Base-by-base conservation (phyloP, 2,113 vertebrate species). In the Nanorana parkeri region DNA sequence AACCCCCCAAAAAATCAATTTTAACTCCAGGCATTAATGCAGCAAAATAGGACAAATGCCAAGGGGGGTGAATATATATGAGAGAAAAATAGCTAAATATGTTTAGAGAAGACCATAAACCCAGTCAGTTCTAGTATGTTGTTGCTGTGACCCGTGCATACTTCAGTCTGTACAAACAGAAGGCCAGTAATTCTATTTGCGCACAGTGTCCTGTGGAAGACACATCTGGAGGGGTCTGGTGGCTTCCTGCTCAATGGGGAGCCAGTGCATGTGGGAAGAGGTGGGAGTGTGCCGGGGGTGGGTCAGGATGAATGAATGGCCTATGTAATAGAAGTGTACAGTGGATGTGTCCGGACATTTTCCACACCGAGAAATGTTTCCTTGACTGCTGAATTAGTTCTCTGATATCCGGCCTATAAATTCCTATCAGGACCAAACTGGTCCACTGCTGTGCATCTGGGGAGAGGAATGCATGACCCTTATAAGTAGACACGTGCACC, bases 271-370 rank as follows among this genome's bases (percentile, higher is more conserved):
- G 28, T 54, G 54, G 64, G 41, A 55, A 1, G 52, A 68, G 28
- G 65, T 78, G 65, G 77, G 77, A 68, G 77, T 79, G 66, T 17
- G 17, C 21, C 28, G 77, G 41, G 77, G 77, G 66, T 26, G 77
- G 77, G 26, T 28, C 28, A 24, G 19, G 17, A 55, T 79, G 77
- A 79, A 79, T 79, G 77, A 26, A 28, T 68, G 54, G 66, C 77
- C 69, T 68, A 60, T 68, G 77, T 56, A 79, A 68, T 56, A 23
- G 1, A 65, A 32, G 51, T 21, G 19, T 78, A 74, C 55, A 23
- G 24, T 58, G 28, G 15, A 16, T 68, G 52, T 20, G 64, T 56
- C 47, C 28, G 75, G 64, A 78, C 28, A 21, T 67, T 66, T 56
- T 67, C 63, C 76, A 56, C 23, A 55, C 24, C 16, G 64, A 56